Conservation (phyloP, 2,888 invertebrate genomes). For the Vannuccia rotundouncinata region DNA sequence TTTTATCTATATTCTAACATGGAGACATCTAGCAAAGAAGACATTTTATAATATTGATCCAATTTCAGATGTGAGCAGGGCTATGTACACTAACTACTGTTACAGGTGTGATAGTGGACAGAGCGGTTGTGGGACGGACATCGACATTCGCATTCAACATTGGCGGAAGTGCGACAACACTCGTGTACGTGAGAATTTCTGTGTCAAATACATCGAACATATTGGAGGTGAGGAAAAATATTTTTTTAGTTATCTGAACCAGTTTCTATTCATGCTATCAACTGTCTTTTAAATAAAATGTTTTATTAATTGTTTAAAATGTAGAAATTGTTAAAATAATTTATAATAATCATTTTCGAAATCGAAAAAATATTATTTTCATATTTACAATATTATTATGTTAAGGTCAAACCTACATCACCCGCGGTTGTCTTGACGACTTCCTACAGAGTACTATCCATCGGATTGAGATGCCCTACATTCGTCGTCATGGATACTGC, state of each 20-base stretch:
- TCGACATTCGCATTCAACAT: slow-evolving; percentile 52
- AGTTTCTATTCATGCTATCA: no score
- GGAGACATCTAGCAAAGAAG: no score
- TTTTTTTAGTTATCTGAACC: no score
- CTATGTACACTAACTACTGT: no score
- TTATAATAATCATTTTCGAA: no score
- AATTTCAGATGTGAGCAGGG: no score
- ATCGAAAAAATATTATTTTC: no score
- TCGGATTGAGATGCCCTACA: slow-evolving; percentile 51
- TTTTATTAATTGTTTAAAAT: no score
- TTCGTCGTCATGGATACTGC: slow-evolving; percentile 55
- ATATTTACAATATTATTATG: neutral
- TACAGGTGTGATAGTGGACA: slow-evolving; percentile 53
- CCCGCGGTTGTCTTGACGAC: slow-evolving; percentile 52
- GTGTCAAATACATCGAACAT: slow-evolving; percentile 53
- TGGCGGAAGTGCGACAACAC: slow-evolving; percentile 50
- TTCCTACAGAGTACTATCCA: slow-evolving; percentile 48
- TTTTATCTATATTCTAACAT: no score
- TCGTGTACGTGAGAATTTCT: slow-evolving; percentile 46
- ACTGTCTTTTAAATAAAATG: no score
- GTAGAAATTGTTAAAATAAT: no score
- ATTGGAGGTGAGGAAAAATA: slow-evolving; percentile 51
- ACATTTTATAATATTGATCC: no score
- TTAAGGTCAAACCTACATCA: slow-evolving; percentile 50
- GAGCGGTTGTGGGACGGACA: slow-evolving; percentile 54